Percentiles rank a stretch among this genome's conserved stretches.
Conservation (phyloP, 2,113 vertebrate genomes). For the Anoplopoma fimbria region DNA sequence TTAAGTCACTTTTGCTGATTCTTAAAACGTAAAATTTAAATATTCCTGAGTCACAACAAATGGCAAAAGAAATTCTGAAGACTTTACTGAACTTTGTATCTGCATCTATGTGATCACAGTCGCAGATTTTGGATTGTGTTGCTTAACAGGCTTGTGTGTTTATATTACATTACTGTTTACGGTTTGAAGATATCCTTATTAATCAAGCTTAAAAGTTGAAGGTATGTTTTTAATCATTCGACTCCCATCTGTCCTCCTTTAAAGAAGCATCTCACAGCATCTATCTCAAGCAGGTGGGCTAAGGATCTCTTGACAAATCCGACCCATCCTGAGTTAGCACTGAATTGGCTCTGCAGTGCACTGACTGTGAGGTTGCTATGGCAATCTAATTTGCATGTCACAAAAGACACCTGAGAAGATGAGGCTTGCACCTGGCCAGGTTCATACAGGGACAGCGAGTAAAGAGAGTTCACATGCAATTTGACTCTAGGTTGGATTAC, state of each 20-base stretch:
- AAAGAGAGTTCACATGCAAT: not conserved
- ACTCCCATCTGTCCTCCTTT: conserved; percentile 7
- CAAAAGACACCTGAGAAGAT: conserved; percentile 42
- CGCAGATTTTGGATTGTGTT: not conserved
- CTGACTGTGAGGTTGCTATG: conserved; percentile 51
- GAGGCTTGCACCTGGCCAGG: conserved; percentile 2
- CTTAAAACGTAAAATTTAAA: not conserved
- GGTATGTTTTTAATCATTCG: conserved; percentile 18
- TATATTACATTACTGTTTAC: not conserved
- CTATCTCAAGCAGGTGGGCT: conserved; percentile 31
- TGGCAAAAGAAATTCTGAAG: not conserved
- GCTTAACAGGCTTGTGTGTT: not conserved
- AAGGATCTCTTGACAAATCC: conserved; percentile 57
- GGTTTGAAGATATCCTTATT: not conserved
- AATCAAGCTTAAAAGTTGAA: not conserved
- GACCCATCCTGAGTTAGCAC: conserved; percentile 24
- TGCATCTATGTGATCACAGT: not conserved
- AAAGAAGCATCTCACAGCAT: conserved; percentile 37
- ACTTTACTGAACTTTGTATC: not conserved
- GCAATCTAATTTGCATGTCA: conserved; percentile 44
- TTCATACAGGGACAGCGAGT: conserved; percentile 15
- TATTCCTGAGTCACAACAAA: not conserved
- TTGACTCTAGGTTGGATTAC: not conserved
- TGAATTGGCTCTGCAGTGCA: conserved; percentile 29
- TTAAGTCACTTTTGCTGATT: not conserved